Evolutionary conservation across 2,888 invertebrate species (phyloP).

Genomic region (Enchytraeus crypticus): DNA sequence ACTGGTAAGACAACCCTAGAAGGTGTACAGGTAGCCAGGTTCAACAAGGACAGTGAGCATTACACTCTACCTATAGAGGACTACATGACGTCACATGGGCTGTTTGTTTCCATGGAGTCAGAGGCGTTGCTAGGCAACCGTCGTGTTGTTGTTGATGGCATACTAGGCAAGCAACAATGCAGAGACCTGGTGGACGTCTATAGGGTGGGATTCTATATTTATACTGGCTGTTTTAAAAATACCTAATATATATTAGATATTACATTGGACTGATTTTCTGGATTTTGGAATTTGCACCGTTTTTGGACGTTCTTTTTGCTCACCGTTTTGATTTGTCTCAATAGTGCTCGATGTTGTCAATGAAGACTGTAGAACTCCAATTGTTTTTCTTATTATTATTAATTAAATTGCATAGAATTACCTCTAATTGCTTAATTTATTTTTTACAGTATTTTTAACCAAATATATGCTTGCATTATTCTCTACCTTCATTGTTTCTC

Average conservation of each 20-base stretch:
- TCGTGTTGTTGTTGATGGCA: constrained; percentile 36
- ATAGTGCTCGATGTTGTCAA: too few species aligned
- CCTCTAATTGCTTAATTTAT: too few species aligned
- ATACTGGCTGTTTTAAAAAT: not conserved
- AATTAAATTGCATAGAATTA: not conserved
- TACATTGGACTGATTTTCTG: too few species aligned
- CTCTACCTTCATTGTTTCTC: too few species aligned
- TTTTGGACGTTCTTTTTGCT: too few species aligned
- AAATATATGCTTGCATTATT: too few species aligned
- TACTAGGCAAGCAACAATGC: constrained; percentile 38
- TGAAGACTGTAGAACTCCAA: not conserved
- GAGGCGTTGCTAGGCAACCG: constrained; percentile 25
- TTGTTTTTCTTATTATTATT: not conserved
- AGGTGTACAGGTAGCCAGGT: too few species aligned
- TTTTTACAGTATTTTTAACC: too few species aligned
- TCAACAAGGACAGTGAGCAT: not conserved
- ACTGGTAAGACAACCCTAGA: too few species aligned
- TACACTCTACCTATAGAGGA: not conserved
- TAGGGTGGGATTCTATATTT: constrained; percentile 26
- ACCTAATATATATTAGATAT: too few species aligned
- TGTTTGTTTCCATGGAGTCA: constrained; percentile 8
- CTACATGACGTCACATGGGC: not conserved
- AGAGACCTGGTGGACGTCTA: constrained; percentile 32
- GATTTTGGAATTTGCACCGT: too few species aligned
- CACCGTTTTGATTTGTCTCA: too few species aligned